phyloP scores from a whole-genome alignment of 2,113 vertebrate species.

The Phylloscopus whistleri region DNA sequence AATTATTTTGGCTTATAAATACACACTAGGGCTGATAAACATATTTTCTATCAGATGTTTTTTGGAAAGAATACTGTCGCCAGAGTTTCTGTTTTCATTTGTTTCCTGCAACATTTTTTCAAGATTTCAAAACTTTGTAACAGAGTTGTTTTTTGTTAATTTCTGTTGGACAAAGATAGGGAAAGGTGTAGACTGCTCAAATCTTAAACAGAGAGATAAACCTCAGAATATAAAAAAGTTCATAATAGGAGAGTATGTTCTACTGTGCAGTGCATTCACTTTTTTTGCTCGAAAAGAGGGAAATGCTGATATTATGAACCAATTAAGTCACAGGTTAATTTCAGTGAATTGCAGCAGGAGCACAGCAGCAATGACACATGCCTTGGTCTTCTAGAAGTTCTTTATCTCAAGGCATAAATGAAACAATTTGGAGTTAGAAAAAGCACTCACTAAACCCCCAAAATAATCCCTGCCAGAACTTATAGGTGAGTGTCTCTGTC shows the following conservation, averaged over 20 bases:
- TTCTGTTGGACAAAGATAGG: background rate
- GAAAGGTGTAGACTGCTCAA: background rate
- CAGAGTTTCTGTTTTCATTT: background rate
- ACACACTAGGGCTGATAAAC: conserved; percentile 29
- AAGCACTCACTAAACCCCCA: background rate
- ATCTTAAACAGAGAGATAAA: background rate
- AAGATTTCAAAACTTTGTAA: background rate
- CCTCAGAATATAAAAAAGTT: background rate
- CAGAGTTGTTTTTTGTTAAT: background rate
- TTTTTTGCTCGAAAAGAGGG: background rate
- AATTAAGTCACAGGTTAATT: background rate
- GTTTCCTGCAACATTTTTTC: background rate
- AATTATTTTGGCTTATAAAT: conserved; percentile 63
- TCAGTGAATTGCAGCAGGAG: background rate
- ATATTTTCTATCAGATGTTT: conserved; percentile 22
- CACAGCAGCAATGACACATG: background rate
- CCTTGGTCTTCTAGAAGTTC: background rate
- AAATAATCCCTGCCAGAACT: background rate
- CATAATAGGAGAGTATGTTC: background rate
- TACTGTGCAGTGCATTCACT: background rate
- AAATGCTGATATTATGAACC: background rate
- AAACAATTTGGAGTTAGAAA: background rate
- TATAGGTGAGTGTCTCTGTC: background rate
- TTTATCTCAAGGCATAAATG: background rate
- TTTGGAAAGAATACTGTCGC: background rate